phyloP scores from a whole-genome alignment of 1,140 invertebrate genomes.

The Drosophila lowei region DNA sequence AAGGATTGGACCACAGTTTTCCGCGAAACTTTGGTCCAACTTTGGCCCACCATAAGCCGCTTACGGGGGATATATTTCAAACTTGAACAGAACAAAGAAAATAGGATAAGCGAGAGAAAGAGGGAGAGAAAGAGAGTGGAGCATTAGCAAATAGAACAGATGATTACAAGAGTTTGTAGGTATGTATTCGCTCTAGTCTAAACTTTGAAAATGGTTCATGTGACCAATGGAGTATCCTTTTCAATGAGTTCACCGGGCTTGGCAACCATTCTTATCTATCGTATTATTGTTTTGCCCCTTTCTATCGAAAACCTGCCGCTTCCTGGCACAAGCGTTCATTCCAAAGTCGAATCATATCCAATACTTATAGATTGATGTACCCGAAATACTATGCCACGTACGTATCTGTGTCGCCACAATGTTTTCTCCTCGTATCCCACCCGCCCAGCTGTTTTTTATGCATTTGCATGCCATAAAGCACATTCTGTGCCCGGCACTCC shows the following conservation, averaged over 20 bases:
- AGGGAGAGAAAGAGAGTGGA: no score
- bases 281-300: slow-evolving; percentile 10
- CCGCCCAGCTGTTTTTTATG: slow-evolving; percentile 13
- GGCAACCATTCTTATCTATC: slow-evolving; percentile 1
- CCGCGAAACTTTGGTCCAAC: slow-evolving; percentile 23
- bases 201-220: no score
- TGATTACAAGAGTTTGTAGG: no score
- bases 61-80: no score
- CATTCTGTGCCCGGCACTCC: background rate
- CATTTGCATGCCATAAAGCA: slow-evolving; percentile 42
- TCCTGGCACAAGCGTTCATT: slow-evolving; percentile 5
- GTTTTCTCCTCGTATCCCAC: background rate
- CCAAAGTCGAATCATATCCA: slow-evolving; percentile 5
- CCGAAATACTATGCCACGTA: background rate
- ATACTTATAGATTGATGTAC: slow-evolving; percentile 33
- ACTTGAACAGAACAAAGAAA: no score
- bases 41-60: background rate
- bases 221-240: no score
- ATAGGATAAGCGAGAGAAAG: no score
- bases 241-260: no score
- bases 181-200: no score
- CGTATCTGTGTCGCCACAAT: slow-evolving; percentile 4
- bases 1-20: slow-evolving; percentile 34
- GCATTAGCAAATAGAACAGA: no score
- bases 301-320: slow-evolving; percentile 10